These are phyloP conservation scores for Ciona savignyi DNA, from an alignment of 23 tunicate species.

Conservation along the genomic window DNA sequence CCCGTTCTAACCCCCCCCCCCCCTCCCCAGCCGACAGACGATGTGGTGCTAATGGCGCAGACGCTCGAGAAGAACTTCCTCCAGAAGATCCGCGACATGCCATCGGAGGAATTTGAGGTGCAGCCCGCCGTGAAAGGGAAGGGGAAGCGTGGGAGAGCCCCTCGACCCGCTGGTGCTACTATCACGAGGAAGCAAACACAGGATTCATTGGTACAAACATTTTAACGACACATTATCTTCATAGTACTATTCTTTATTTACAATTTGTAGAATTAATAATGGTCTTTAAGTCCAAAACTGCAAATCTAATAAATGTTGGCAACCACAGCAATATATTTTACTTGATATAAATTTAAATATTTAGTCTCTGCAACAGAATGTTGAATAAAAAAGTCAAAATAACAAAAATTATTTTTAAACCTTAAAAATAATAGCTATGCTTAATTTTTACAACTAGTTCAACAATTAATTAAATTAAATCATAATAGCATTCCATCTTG, in stretches of 20 bases:
- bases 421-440: no score
- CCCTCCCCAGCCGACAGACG: conserved; percentile 80
- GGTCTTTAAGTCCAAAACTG: not conserved
- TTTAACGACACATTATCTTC: not conserved
- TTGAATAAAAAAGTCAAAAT: no score
- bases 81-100: conserved; percentile 91
- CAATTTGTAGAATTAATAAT: not conserved
- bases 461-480: no score
- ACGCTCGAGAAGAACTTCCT: conserved; percentile 81
- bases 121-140: conserved; percentile 41
- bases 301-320: not conserved
- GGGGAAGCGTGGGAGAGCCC: conserved; percentile 30
- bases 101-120: conserved; percentile 64
- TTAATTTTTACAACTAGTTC: no score
- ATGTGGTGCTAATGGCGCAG: conserved; percentile 93
- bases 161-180: conserved; percentile 10
- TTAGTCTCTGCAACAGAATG: not conserved
- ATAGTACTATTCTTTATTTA: no score
- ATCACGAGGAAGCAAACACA: conserved; percentile 62
- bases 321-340: not conserved
- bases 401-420: no score
- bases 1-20: no score
- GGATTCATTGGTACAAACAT: conserved; percentile 55
- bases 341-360: no score
- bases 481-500: no score